Percentiles rank a stretch among this genome's conserved stretches.
These are phyloP conservation scores for Callaeas wilsoni DNA, from an alignment of 2,113 vertebrate genomes.

Conservation along the genomic window DNA sequence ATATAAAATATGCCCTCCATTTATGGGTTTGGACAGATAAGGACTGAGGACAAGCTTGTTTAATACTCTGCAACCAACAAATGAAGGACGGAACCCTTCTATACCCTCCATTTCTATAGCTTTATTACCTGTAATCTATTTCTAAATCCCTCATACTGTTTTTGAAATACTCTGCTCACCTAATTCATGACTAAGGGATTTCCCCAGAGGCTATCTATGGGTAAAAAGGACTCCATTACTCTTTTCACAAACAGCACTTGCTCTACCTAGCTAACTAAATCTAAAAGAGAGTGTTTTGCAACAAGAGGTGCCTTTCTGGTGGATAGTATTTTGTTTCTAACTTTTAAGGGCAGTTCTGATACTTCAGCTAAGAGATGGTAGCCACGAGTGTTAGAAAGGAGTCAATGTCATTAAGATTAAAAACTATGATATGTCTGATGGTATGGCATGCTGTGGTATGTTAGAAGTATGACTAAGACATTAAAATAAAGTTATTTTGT, in stretches of 20 bases:
- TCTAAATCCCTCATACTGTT: slow-evolving; percentile 9
- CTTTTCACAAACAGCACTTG: slow-evolving; percentile 48
- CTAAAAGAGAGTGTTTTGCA: neutral
- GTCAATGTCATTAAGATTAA: neutral
- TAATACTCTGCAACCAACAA: neutral
- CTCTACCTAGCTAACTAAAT: slow-evolving; percentile 11
- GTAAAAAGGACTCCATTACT: slow-evolving; percentile 19
- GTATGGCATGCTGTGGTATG: neutral
- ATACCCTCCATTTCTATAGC: neutral
- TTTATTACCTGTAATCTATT: slow-evolving; percentile 30
- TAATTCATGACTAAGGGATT: slow-evolving; percentile 66
- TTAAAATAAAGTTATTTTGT: neutral
- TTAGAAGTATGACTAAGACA: neutral
- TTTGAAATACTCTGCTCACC: slow-evolving; percentile 58
- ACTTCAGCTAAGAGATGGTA: neutral
- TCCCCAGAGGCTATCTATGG: slow-evolving; percentile 46
- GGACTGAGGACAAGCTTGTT: neutral
- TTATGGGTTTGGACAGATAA: neutral
- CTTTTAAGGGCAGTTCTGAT: neutral
- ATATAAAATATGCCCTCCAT: neutral
- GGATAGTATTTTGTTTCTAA: neutral
- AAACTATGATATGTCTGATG: neutral
- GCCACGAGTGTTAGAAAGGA: neutral
- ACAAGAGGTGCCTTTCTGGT: neutral
- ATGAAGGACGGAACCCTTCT: neutral